Evolutionary conservation across 2,113 vertebrate genomes (phyloP).

Genomic region (Lophotis ruficrista): DNA sequence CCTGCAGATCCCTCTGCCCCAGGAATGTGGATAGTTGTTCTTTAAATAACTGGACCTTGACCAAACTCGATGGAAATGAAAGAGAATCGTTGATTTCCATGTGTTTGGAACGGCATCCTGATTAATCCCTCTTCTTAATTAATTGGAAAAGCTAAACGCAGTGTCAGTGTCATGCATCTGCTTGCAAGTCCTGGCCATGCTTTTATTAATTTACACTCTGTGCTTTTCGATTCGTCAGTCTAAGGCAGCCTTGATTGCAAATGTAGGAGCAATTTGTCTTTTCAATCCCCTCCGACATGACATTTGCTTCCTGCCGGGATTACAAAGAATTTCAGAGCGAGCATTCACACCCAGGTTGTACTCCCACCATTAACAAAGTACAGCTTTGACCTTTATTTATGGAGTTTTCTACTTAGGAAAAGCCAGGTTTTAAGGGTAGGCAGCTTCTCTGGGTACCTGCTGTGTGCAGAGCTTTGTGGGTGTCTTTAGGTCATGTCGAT

Average conservation of each 20-base stretch:
- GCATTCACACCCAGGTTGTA: constrained; percentile 19
- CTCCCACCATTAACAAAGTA: not conserved
- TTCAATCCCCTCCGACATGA: not conserved
- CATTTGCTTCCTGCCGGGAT: constrained; percentile 49
- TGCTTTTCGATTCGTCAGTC: not conserved
- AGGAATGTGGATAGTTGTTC: constrained; percentile 24
- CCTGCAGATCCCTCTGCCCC: not conserved
- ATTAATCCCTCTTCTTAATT: not conserved
- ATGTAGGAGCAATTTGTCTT: constrained; percentile 13
- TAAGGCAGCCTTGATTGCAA: constrained; percentile 31
- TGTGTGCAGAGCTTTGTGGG: not conserved
- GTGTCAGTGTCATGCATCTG: not conserved
- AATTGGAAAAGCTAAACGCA: not conserved
- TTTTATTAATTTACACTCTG: constrained; percentile 27
- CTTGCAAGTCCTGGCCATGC: not conserved
- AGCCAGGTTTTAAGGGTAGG: not conserved
- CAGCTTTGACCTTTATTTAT: not conserved
- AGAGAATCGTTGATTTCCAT: not conserved
- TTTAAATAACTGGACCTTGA: not conserved
- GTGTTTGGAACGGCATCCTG: not conserved
- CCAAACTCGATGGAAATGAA: not conserved
- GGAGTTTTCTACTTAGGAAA: not conserved
- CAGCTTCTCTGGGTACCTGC: not conserved
- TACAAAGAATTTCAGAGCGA: not conserved
- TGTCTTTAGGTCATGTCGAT: not conserved